A percentile compares a stretch with the other conserved stretches of the same genome.
Conservation (phyloP, 2,888 invertebrate species). For the Hylaea fasciaria region DNA sequence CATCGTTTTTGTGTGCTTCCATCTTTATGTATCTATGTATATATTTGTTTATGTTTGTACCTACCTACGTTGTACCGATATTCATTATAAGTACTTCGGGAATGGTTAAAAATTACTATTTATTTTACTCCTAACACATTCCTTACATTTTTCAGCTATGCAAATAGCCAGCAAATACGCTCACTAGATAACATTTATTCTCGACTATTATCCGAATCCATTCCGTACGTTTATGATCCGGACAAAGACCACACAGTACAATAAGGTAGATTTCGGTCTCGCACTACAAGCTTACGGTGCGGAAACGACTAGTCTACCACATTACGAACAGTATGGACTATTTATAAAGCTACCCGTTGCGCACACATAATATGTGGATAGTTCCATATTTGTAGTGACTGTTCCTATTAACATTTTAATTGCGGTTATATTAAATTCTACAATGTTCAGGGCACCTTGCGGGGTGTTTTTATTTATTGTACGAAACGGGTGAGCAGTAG, state of each 20-base stretch:
- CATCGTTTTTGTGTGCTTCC: no score
- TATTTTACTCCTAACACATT: neutral
- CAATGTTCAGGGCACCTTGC: no score
- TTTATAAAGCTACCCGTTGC: neutral
- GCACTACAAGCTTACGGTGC: slow-evolving; percentile 1
- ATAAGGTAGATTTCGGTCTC: slow-evolving; percentile 11
- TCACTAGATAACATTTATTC: neutral
- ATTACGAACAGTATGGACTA: neutral
- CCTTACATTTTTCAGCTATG: neutral
- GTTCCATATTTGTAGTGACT: no score
- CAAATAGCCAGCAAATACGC: neutral
- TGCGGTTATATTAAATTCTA: no score
- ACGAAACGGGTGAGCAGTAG: no score
- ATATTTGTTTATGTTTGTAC: no score
- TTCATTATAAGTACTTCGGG: no score
- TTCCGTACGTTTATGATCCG: slow-evolving; percentile 10
- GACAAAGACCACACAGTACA: slow-evolving; percentile 11
- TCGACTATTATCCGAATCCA: neutral
- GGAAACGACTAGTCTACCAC: neutral
- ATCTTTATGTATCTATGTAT: no score
- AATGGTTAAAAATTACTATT: no score
- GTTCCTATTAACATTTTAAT: no score
- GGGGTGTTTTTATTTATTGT: no score
- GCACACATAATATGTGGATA: neutral
- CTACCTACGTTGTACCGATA: no score